A percentile compares a stretch with the other conserved stretches of the same genome.
These are phyloP conservation scores for Rhynchonycteris naso DNA, from an alignment of 2,797 vertebrate genomes.

Conservation along the genomic window DNA sequence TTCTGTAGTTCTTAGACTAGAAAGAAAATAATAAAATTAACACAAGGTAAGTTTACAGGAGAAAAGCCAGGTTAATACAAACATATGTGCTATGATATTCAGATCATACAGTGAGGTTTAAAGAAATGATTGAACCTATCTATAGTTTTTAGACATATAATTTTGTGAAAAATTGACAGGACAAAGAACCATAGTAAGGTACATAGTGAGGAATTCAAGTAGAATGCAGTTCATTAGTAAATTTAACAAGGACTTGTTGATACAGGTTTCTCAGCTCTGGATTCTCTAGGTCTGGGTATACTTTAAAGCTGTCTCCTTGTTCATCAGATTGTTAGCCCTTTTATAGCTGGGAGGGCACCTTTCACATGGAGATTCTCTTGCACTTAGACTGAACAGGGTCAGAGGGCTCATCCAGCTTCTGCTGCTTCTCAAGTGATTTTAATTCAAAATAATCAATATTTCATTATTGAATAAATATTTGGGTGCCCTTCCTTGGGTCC, in stretches of 20 bases:
- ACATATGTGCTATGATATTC: not conserved
- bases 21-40: not conserved
- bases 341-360: not conserved
- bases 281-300: not conserved
- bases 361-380: not conserved
- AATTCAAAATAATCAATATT: not conserved
- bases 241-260: not conserved
- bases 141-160: not conserved
- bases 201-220: not conserved
- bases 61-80: not conserved
- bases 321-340: not conserved
- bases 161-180: not conserved
- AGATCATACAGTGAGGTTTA: not conserved
- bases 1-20: not conserved
- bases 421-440: not conserved
- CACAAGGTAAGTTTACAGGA: not conserved
- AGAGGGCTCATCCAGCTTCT: not conserved
- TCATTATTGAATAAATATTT: not conserved
- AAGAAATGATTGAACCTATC: not conserved
- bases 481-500: not conserved
- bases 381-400: not conserved
- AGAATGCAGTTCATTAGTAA: not conserved
- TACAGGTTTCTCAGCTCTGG: not conserved
- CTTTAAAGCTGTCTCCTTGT: not conserved
- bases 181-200: too few species aligned